Conservation (phyloP, 2,113 vertebrate species). For the Thamnaconus septentrionalis region DNA sequence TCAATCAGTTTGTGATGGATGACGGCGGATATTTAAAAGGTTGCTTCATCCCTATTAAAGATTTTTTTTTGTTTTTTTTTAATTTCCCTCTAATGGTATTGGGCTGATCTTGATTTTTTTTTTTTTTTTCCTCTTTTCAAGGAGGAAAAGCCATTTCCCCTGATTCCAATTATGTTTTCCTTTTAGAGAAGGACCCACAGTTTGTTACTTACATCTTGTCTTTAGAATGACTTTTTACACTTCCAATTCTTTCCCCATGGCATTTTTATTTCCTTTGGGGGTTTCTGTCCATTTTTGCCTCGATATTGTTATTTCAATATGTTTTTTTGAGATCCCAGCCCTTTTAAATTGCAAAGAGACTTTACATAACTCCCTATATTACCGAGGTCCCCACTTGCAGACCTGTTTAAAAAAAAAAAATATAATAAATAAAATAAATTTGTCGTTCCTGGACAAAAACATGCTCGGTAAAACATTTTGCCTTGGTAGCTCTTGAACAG, state of each 20-base stretch:
- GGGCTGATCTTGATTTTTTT: background rate
- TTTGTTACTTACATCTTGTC: background rate
- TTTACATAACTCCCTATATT: too few relatives aligned
- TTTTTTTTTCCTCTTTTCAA: background rate
- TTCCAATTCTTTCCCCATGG: background rate
- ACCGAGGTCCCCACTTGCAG: too few relatives aligned
- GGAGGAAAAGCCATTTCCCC: too few relatives aligned
- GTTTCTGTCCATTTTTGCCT: background rate
- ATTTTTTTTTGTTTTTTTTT: background rate
- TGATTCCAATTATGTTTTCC: too few relatives aligned
- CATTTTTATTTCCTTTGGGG: background rate
- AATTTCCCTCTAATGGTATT: too few relatives aligned
- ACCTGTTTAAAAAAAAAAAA: too few relatives aligned
- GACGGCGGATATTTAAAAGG: conserved; percentile 2
- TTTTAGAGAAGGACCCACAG: background rate
- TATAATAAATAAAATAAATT: too few relatives aligned
- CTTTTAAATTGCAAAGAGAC: too few relatives aligned
- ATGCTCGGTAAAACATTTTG: too few relatives aligned
- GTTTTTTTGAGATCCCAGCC: too few relatives aligned
- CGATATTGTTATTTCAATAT: background rate
- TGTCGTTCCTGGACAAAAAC: too few relatives aligned
- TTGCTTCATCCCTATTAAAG: background rate
- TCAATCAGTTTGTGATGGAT: conserved; percentile 54
- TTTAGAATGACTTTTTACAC: background rate
- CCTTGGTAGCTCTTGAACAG: too few relatives aligned